Base-by-base conservation (phyloP, 2,113 vertebrate species). In the Mormoops blainvillei region DNA sequence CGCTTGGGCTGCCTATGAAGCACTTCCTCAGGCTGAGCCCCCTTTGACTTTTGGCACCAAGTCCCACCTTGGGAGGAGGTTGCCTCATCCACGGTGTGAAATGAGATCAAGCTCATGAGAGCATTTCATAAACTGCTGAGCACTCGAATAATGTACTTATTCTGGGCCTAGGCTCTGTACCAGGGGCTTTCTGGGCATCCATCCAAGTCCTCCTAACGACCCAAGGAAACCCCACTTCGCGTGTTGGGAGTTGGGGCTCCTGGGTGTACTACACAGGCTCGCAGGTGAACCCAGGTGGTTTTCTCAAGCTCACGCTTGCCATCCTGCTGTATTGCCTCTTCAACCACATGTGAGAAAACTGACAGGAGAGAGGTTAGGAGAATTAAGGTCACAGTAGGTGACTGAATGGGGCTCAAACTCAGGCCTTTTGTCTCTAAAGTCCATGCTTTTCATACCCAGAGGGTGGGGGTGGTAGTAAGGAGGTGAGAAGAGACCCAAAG, bases 181-280 rank as follows among this genome's bases (percentile, higher is more conserved):
- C 2, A 20, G 67, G 73, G 6, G 24, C 24, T 65, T 70, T 31
- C 58, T 0, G 3, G 4, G 38, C 0, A 0, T 38, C 18, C 1
- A 19, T 56, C 28, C 0, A 11, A 52, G 9, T 58, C 31, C 4
- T 63, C 83, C 74, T 1, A 48, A 4, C 8, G 54, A 3, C 26
- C 58, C 52, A 15, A 22, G 41, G 22, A 16, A 87, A 56, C 43
- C 36, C 56, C 33, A 0, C 9, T 74, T n/a, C 33, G 19, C n/a
- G n/a, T 0, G 0, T 1, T 4, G n/a, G 80, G 36, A n/a, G 28
- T 24, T 0, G 7, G 8, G 18, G 36, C 63, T 87, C 3, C n/a
- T 24, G 4, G 10, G 48, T 0, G 13, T 0, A 0, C 14, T 19
- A 18, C 7, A 10, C 2, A 18, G 52, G 3, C 11, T 19, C 10